These are phyloP conservation scores for Vultur gryphus DNA, from an alignment of 2,797 vertebrate species.

Conservation along the genomic window DNA sequence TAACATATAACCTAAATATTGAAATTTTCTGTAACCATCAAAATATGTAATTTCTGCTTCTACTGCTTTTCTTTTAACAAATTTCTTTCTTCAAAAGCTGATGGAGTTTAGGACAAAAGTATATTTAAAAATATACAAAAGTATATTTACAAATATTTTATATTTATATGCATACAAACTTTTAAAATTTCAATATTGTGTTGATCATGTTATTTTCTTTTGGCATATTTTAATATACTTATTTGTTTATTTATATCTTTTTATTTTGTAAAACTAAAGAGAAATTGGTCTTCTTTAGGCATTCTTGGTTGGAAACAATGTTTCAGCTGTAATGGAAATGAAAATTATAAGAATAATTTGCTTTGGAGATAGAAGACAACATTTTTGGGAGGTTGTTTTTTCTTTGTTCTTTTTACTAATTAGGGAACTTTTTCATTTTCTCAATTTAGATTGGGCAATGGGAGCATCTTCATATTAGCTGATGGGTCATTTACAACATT, in stretches of 20 bases:
- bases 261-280: neutral
- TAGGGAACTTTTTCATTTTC: neutral
- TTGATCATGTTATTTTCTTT: neutral
- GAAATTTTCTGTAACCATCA: neutral
- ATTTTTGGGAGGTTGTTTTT: neutral
- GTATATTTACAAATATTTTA: neutral
- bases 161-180: neutral
- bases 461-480: neutral
- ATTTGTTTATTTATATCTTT: neutral
- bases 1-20: neutral
- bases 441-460: neutral
- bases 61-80: neutral
- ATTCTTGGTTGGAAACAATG: neutral
- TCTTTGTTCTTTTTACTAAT: neutral
- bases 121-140: neutral
- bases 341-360: neutral
- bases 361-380: neutral
- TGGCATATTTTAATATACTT: neutral
- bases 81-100: neutral
- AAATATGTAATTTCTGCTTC: neutral
- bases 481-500: neutral
- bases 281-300: accelerated
- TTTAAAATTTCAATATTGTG: neutral
- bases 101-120: neutral
- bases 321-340: neutral